phyloP scores from a whole-genome alignment of 1,140 invertebrate species.

The Drosophila pallidifrons region DNA sequence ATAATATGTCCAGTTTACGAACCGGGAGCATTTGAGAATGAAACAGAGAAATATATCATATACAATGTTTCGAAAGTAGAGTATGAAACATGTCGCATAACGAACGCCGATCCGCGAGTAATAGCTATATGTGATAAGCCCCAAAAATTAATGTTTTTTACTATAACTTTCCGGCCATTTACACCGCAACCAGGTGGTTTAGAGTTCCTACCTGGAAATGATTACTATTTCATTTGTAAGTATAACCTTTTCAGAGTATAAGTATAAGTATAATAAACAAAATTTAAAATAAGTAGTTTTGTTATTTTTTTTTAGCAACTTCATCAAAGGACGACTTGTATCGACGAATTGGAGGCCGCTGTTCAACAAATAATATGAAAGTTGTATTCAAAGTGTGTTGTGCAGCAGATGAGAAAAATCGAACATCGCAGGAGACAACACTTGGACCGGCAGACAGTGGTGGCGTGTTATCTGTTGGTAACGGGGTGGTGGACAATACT shows the following conservation, averaged over 20 bases:
- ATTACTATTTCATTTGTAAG: conserved; percentile 98
- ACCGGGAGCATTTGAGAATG: conserved; percentile 94
- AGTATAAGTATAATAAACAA: not conserved
- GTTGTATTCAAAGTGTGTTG: conserved; percentile 98
- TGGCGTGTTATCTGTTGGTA: conserved; percentile 19
- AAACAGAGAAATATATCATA: conserved; percentile 97
- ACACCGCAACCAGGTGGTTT: conserved; percentile 97
- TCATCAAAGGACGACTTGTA: conserved; percentile 96
- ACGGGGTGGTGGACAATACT: conserved; percentile 43
- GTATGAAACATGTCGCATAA: conserved; percentile 97
- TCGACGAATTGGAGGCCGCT: conserved; percentile 94
- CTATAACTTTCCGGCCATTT: conserved; percentile 97
- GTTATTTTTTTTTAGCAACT: conserved; percentile 87
- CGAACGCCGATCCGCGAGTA: conserved; percentile 95
- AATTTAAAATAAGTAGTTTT: too few species aligned
- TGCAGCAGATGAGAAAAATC: conserved; percentile 87
- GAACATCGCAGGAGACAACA: conserved; percentile 83
- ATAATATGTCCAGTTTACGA: conserved; percentile 97
- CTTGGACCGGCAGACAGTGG: conserved; percentile 78
- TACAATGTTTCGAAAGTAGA: conserved; percentile 98
- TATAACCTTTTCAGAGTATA: conserved; percentile 51
- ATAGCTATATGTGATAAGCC: conserved; percentile 98
- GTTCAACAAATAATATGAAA: conserved; percentile 97
- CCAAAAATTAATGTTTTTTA: conserved; percentile 97
- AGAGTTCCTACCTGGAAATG: conserved; percentile 96